Evolutionary conservation across 1,140 invertebrate species (phyloP).

Genomic region (Heliconius melpomene): DNA sequence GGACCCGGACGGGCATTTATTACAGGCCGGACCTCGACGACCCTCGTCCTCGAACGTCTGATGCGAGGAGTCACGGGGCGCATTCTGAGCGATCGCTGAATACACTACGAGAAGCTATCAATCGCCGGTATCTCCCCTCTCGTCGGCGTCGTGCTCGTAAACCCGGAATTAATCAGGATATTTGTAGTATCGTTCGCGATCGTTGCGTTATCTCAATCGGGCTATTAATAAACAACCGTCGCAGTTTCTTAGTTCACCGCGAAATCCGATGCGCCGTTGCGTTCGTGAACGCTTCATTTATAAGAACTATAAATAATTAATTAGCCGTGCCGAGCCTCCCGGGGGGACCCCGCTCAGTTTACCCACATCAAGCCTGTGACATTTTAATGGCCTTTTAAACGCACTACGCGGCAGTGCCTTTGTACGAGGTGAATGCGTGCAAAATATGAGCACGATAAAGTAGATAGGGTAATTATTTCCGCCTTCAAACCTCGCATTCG

Average conservation of each 20-base stretch:
- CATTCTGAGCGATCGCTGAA: slow-evolving; percentile 46
- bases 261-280: slow-evolving; percentile 37
- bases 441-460: slow-evolving; percentile 49
- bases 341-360: slow-evolving; percentile 52
- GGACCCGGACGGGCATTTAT: slow-evolving; percentile 58
- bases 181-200: slow-evolving; percentile 53
- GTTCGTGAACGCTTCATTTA: slow-evolving; percentile 45
- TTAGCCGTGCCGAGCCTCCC: slow-evolving; percentile 47
- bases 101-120: slow-evolving; percentile 42
- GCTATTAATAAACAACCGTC: slow-evolving; percentile 28
- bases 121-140: slow-evolving; percentile 37
- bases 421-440: slow-evolving; percentile 41
- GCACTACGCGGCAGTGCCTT: slow-evolving; percentile 51
- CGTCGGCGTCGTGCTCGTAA: slow-evolving; percentile 43
- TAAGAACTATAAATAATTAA: slow-evolving; percentile 72
- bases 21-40: slow-evolving; percentile 52
- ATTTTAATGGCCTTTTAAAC: slow-evolving; percentile 72
- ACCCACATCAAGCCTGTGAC: slow-evolving; percentile 64
- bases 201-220: slow-evolving; percentile 30
- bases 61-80: slow-evolving; percentile 50
- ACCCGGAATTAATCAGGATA: slow-evolving; percentile 59
- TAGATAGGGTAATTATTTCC: slow-evolving; percentile 64
- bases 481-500: slow-evolving; percentile 52
- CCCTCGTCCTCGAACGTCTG: slow-evolving; percentile 54
- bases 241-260: slow-evolving; percentile 26